These are phyloP conservation scores for Meandrina meandrites DNA, from an alignment of 92 coral and sea anemone genomes.

Conservation along the genomic window DNA sequence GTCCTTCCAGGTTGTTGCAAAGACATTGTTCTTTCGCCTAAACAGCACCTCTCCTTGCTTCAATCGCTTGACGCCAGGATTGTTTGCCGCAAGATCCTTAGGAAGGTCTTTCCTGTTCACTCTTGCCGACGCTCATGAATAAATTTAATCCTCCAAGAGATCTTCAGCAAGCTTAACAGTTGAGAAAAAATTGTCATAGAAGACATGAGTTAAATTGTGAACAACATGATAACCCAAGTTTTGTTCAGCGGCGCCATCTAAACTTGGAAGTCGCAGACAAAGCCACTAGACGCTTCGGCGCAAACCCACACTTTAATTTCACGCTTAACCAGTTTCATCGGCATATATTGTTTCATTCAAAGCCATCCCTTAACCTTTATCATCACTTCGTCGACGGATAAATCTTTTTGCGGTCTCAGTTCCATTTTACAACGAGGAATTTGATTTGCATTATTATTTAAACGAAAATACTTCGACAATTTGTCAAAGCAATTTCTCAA, in stretches of 20 bases:
- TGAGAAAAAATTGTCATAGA: conserved; percentile 35
- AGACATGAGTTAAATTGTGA: conserved; percentile 19
- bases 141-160: conserved; percentile 26
- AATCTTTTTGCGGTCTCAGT: conserved; percentile 15
- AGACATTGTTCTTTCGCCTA: conserved; percentile 14
- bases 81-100: not conserved
- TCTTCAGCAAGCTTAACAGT: conserved; percentile 29
- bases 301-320: conserved; percentile 46
- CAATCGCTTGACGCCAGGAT: conserved; percentile 13
- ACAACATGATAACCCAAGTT: conserved; percentile 40
- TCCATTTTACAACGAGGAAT: conserved; percentile 14
- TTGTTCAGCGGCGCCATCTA: conserved; percentile 25
- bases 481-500: conserved; percentile 23
- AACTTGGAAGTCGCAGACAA: conserved; percentile 30
- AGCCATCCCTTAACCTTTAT: conserved; percentile 17
- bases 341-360: conserved; percentile 31
- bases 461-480: conserved; percentile 16
- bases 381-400: conserved; percentile 33
- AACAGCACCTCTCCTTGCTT: conserved; percentile 37
- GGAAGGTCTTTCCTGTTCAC: conserved; percentile 30
- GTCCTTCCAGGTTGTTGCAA: conserved; percentile 59
- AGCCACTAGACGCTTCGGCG: conserved; percentile 33
- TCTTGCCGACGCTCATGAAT: conserved; percentile 27
- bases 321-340: conserved; percentile 4
- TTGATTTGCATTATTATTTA: conserved; percentile 17